Evolutionary conservation across 1,140 invertebrate genomes (phyloP), one percentile per base, ranked within the genome.

Genomic region (Brachystomella parvula): DNA sequence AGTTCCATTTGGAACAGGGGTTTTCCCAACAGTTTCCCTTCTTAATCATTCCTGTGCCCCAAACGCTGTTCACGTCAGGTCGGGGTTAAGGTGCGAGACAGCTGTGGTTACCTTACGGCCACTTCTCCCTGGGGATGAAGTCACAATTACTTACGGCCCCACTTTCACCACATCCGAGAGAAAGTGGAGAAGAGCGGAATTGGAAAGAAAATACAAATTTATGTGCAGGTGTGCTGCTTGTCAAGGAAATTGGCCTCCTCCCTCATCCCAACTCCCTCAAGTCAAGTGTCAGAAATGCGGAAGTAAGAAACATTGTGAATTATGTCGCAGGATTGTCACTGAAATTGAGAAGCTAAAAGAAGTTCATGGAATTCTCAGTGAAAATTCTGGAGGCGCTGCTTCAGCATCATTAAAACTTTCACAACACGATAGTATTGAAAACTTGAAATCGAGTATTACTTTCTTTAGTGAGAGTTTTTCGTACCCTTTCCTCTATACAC

Each of bases 111-210:
- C 21, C 6, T 29, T 57, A 12, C 6, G 28, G 53, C 6, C 6
- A 29, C 6, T 57, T 21, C 6, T 9, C 12, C n/a, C 53, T 12
- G 53, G 53, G n/a, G 53, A 57, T 12, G 53, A 57, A 29, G 21
- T 57, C 21, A 57, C 53, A 21, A 57, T 57, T 9, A 57, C 53
- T 21, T 57, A 57, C 53, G 53, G 53, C 53, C 53, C 53, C 21
- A 57, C n/a, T 24, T 57, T 57, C 53, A 21, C n/a, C 6, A 57
- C 53, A 9, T 6, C n/a, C n/a, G 12, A 12, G 21, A 57, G n/a
- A 24, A 6, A 24, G n/a, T 6, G 21, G 21, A 57, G 53, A 21
- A 6, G 21, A 21, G n/a, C n/a, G 6, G 53, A 57, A 29, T 21
- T 57, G 21, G 6, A 24, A 21, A 21, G 53, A 21, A 57, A 57